A percentile compares a stretch with the other conserved stretches of the same genome.
These are phyloP conservation scores for Laterallus jamaicensis DNA, from an alignment of 2,113 vertebrate genomes.

Conservation along the genomic window DNA sequence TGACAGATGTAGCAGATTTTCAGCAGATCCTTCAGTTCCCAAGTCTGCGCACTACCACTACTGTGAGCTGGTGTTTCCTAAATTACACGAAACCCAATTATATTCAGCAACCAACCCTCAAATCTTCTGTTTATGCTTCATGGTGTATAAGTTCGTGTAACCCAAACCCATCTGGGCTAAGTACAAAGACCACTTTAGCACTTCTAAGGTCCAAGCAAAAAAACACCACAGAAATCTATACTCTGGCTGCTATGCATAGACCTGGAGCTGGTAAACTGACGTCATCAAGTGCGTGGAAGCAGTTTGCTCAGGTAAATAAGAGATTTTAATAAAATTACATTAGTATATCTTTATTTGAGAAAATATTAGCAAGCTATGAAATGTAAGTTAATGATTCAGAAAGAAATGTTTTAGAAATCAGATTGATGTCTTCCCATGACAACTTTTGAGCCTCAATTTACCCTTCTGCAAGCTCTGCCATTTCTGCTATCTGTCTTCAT, in stretches of 20 bases:
- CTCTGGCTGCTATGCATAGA: constrained; percentile 86
- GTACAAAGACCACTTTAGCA: constrained; percentile 92
- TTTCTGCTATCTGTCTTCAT: constrained; percentile 1
- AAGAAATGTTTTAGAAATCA: background rate
- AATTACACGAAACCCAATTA: constrained; percentile 95
- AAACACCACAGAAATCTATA: constrained; percentile 84
- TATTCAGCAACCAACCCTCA: constrained; percentile 78
- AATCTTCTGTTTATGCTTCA: constrained; percentile 91
- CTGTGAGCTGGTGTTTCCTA: constrained; percentile 98
- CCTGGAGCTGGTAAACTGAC: constrained; percentile 92
- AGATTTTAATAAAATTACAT: background rate
- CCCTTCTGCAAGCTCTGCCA: constrained; percentile 20
- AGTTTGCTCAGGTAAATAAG: constrained; percentile 89
- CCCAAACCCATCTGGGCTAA: constrained; percentile 93
- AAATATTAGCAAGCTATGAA: background rate
- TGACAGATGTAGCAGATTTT: constrained; percentile 85
- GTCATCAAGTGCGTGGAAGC: constrained; percentile 96
- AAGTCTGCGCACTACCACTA: constrained; percentile 90
- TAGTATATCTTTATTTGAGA: background rate
- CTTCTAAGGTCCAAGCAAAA: constrained; percentile 94
- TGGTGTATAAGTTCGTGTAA: constrained; percentile 96
- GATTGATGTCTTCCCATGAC: background rate
- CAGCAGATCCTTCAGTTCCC: constrained; percentile 92
- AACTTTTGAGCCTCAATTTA: background rate
- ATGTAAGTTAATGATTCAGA: background rate